These are phyloP conservation scores for Tyria jacobaeae DNA, from an alignment of 2,888 invertebrate species.

Conservation along the genomic window DNA sequence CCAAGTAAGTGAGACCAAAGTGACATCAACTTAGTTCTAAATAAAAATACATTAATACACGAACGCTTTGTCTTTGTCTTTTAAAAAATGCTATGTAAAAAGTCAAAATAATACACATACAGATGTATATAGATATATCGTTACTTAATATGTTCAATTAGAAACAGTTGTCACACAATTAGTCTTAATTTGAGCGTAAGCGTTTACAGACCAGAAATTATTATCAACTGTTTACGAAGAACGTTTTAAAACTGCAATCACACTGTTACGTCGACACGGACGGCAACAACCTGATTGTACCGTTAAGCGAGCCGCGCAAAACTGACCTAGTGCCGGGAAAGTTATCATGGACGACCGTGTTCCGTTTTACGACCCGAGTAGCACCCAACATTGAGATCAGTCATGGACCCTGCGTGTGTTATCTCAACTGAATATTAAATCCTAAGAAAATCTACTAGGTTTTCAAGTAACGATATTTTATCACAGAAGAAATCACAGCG, in stretches of 20 bases:
- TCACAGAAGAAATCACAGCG: constrained; percentile 58
- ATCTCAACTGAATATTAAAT: constrained; percentile 30
- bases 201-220: constrained; percentile 54
- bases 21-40: constrained; percentile 33
- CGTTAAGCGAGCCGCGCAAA: constrained; percentile 83
- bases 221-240: constrained; percentile 64
- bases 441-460: constrained; percentile 44
- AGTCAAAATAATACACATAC: no score
- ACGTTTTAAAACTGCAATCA: constrained; percentile 82
- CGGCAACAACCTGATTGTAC: constrained; percentile 84
- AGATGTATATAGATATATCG: not conserved
- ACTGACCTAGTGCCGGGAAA: constrained; percentile 86
- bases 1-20: no score
- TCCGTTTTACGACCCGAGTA: constrained; percentile 67
- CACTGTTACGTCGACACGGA: constrained; percentile 79
- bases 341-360: constrained; percentile 79
- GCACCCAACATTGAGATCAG: constrained; percentile 58
- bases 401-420: constrained; percentile 51
- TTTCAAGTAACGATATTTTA: constrained; percentile 56
- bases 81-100: not conserved
- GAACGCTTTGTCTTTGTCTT: not conserved
- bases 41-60: constrained; percentile 30
- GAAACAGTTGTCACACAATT: constrained; percentile 28
- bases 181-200: constrained; percentile 55
- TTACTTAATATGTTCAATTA: constrained; percentile 2